Conservation (phyloP, 1,140 invertebrate genomes). For the Bombus turneri region DNA sequence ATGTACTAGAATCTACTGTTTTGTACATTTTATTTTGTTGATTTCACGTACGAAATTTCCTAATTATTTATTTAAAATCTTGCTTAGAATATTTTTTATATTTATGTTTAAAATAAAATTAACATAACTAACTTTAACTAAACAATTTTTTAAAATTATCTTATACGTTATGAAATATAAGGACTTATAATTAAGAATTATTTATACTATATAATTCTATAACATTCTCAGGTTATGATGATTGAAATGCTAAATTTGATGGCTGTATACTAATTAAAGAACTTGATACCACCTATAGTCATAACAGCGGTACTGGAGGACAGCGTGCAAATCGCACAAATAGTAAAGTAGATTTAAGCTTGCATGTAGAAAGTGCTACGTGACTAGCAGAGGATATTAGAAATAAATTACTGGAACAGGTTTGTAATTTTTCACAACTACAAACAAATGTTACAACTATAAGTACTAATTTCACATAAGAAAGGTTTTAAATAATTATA, state of each 20-base stretch:
- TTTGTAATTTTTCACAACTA: conserved; percentile 75
- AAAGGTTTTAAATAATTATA: neutral
- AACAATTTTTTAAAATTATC: neutral
- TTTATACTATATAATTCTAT: neutral
- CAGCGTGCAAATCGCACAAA: conserved; percentile 96
- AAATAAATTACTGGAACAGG: conserved; percentile 87
- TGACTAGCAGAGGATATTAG: conserved; percentile 92
- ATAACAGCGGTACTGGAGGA: conserved; percentile 93
- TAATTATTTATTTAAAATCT: no score
- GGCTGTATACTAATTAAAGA: conserved; percentile 92
- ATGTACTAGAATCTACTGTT: neutral
- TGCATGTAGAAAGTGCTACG: conserved; percentile 89
- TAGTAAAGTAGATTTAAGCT: conserved; percentile 96
- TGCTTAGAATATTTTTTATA: neutral
- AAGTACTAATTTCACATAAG: neutral
- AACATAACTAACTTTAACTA: neutral
- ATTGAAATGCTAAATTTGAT: conserved; percentile 85
- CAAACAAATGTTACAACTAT: no score
- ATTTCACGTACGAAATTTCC: no score
- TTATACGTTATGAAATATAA: neutral
- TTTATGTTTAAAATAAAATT: neutral
- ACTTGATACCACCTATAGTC: conserved; percentile 89
- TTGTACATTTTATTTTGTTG: neutral
- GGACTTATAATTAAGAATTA: neutral
- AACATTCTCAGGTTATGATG: conserved; percentile 78